Evolutionary conservation across 1,140 invertebrate genomes (phyloP), one percentile per base, ranked within the genome.

Genomic region (Papilio glaucus): DNA sequence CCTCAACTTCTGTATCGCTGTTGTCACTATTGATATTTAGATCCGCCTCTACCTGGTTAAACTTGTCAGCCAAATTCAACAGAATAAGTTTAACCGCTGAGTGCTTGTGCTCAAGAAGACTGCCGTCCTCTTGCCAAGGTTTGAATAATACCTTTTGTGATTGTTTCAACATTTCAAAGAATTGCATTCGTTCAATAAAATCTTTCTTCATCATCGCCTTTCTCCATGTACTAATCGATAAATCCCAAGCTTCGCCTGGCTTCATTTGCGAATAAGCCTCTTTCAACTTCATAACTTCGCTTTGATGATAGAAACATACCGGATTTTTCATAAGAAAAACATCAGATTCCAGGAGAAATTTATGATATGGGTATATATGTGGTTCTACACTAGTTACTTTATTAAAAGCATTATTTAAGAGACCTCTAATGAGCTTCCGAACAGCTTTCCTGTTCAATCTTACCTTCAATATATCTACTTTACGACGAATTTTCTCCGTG

Each of bases 251-350:
- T 41, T 83, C 42, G 10, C 65, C 72, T 13, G 82, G 78, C 10
- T 26, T 67, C 85, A 93, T 89, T 82, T 91, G 85, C n/a, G 53
- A 69, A 63, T 85, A 93, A 4, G 78, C 9, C 12, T 88, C 81
- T 67, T 83, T 89, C 79, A 93, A 80, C 75, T 85, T 86, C 21
- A 67, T 37, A 13, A 93, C 86, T 76, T 91, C 87, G 6, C 88
- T 87, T 74, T 93, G 89, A 69, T 93, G 89, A 73, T 93, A 93
- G 53, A 80, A 93, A 67, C 86, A 91, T 33, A 89, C 81, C 0
- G 89, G 89, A 77, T 93, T 93, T 72, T 88, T 91, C 84, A 90
- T 81, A 21, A 85, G 45, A 81, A 91, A 93, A 18, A 93, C 73
- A 77, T 91, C 88, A 33, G 78, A 76, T 75, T 93, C 89, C 38